Conservation (phyloP, 23 tunicate genomes). For the Clavelina lepadiformis region DNA sequence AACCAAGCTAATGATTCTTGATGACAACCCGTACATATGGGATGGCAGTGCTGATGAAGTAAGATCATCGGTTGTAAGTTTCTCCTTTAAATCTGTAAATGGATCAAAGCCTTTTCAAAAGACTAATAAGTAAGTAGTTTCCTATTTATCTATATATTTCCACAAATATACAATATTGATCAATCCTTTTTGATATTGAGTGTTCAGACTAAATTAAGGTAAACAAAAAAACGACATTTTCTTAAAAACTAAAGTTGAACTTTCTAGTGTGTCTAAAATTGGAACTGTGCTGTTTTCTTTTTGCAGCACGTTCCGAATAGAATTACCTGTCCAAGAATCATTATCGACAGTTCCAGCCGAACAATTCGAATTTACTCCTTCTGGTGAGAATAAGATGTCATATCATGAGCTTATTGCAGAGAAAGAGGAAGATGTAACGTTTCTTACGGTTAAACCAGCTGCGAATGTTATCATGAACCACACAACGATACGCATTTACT, state of each 20-base stretch:
- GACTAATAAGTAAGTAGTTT: constrained; percentile 37
- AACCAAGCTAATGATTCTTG: not conserved
- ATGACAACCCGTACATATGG: constrained; percentile 74
- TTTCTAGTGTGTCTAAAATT: too few species aligned
- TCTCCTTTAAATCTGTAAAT: constrained; percentile 45
- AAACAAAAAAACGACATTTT: too few species aligned
- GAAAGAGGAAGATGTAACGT: constrained; percentile 24
- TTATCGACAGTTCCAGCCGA: constrained; percentile 26
- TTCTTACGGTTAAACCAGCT: constrained; percentile 37
- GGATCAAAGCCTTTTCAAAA: constrained; percentile 33
- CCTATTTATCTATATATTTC: too few species aligned
- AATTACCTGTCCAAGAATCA: constrained; percentile 36
- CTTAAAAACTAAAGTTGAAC: not conserved
- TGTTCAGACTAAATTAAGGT: too few species aligned
- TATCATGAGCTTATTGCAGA: constrained; percentile 43
- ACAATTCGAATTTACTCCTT: constrained; percentile 31
- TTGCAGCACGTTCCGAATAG: constrained; percentile 60
- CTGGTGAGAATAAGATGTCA: constrained; percentile 65
- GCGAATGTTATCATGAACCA: not conserved
- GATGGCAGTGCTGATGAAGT: constrained; percentile 75
- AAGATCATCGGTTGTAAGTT: constrained; percentile 66
- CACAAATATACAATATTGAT: too few species aligned
- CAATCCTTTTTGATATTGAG: too few species aligned
- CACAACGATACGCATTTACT: constrained; percentile 36
- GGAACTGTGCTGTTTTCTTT: constrained; percentile 1